Evolutionary conservation across 2,888 invertebrate genomes (phyloP), one percentile per base, ranked within the genome.

Genomic region (Abscondita cerata): DNA sequence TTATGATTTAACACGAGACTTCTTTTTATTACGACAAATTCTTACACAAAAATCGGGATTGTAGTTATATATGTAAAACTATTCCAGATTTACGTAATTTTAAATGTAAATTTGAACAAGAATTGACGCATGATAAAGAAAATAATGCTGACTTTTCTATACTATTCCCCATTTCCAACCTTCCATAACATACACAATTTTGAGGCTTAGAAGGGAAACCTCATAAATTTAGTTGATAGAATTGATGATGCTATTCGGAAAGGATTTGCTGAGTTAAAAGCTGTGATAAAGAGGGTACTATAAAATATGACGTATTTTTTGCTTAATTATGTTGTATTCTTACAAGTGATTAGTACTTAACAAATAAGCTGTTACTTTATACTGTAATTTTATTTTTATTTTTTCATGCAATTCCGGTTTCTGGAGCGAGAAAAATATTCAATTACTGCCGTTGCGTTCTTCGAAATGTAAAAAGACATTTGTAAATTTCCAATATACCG

Each of bases 401-500:
- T 6, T 25, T 25, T 25, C 2, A 25, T 34, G 44, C 31, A 44
- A 54, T 54, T 54, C 44, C 44, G 16, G 44, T 15, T 31, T 44
- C 54, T 18, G 46, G 18, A 54, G 54, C 54, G 54, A 54, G 33
- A 44, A 31, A 54, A 54, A 54, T 44, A 54, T 54, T 54, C 54
- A 54, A 54, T 54, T 54, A 54, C 54, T 46, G 18, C 54, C 33
- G 41, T 54, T 54, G 44, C 41, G 33, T 44, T 44, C 54, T 34
- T 20, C 33, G 54, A 54, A 54, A 54, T 44, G 54, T 54, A 44
- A 54, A 54, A 54, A 31, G 33, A 46, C 46, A 44, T 54, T 54
- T 44, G 44, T 44, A 54, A 54, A 54, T 54, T 46, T 54, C 13
- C 44, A 54, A 54, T 46, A 44, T 54, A 41, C 2, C 4, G 6